Conservation (phyloP, 2,113 vertebrate genomes). For the Riparia riparia region DNA sequence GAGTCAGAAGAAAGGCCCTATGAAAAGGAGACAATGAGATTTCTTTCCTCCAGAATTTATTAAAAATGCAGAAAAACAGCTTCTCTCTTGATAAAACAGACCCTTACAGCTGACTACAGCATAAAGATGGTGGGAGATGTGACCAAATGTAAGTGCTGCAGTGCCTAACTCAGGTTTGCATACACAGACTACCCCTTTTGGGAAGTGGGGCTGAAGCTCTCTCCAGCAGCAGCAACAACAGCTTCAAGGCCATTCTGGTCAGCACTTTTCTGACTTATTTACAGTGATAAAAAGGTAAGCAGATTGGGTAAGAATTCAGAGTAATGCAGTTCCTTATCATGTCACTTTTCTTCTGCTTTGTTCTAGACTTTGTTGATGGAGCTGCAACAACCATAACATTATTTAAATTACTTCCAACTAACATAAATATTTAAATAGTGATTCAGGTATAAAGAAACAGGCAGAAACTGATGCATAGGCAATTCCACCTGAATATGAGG, state of each 20-base stretch:
- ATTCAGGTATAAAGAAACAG: not conserved
- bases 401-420: not conserved
- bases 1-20: not conserved
- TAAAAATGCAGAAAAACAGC: not conserved
- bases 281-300: not conserved
- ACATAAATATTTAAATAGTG: not conserved
- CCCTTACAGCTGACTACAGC: not conserved
- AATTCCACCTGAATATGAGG: not conserved
- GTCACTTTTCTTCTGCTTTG: not conserved
- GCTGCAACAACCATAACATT: not conserved
- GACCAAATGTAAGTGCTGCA: not conserved
- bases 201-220: not conserved
- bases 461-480: not conserved
- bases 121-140: not conserved
- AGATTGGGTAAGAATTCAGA: not conserved
- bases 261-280: not conserved
- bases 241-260: not conserved
- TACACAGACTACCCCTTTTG: rapidly evolving
- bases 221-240: not conserved
- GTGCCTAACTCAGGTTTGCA: rapidly evolving
- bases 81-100: not conserved
- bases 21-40: not conserved
- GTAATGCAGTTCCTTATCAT: not conserved
- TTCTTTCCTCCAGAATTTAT: not conserved
- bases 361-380: not conserved